A percentile compares a stretch with the other conserved stretches of the same genome.
Conservation (phyloP, 1,140 invertebrate genomes). For the Drosophila orosa region DNA sequence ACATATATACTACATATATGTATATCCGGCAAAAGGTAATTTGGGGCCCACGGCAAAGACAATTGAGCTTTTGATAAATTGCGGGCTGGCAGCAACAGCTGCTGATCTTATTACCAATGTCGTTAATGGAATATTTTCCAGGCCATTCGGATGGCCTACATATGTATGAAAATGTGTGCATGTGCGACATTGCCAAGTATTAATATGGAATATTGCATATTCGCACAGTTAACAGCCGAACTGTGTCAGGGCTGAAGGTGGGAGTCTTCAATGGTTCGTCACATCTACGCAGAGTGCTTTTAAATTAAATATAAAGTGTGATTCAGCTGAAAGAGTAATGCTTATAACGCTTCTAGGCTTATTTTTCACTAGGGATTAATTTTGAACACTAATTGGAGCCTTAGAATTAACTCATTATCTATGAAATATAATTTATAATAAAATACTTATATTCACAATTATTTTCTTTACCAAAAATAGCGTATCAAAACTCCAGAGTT, state of each 20-base stretch:
- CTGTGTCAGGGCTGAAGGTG: conserved; percentile 11
- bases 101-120: conserved; percentile 63
- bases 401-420: not conserved
- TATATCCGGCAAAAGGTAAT: conserved; percentile 32
- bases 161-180: not conserved
- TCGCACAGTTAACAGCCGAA: conserved; percentile 42
- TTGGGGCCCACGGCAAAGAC: conserved; percentile 45
- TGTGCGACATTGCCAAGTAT: conserved; percentile 20
- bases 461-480: not conserved
- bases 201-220: conserved; percentile 43
- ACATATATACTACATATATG: not conserved
- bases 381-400: not conserved
- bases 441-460: not conserved
- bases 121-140: conserved; percentile 56
- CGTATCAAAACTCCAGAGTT: not conserved
- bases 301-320: not conserved
- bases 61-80: conserved; percentile 73
- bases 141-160: conserved; percentile 1
- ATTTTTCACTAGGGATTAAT: not conserved
- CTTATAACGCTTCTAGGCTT: no score
- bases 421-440: not conserved
- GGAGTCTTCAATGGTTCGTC: not conserved
- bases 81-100: conserved; percentile 48
- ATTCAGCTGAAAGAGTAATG: no score
- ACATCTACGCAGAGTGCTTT: not conserved